phyloP scores from a whole-genome alignment of 2,113 vertebrate species.

The Hyla sarda region DNA sequence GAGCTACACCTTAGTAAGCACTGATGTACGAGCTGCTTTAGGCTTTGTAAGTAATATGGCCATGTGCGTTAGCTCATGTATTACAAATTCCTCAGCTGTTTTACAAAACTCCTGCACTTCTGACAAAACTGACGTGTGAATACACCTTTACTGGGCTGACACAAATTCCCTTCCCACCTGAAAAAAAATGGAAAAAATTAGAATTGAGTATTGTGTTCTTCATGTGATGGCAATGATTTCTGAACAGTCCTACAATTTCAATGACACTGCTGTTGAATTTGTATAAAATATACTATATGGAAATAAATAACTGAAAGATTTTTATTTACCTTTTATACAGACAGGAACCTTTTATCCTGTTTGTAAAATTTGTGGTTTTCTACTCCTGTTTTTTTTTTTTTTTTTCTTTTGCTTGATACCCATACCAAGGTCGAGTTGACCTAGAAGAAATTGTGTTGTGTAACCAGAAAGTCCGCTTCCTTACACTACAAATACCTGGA shows the following conservation, averaged over 20 bases:
- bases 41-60: no score
- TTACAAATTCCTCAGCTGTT: no score
- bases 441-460: not conserved
- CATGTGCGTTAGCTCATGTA: no score
- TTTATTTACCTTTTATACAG: not conserved
- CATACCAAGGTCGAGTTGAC: not conserved
- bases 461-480: conserved; percentile 9
- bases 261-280: not conserved
- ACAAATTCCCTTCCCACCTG: not conserved
- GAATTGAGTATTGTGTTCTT: no score
- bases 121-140: no score
- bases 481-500: conserved; percentile 37
- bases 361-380: not conserved
- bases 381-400: not conserved
- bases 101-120: no score
- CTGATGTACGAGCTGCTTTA: no score
- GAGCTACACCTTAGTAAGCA: no score
- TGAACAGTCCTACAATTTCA: no score
- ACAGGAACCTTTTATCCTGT: not conserved
- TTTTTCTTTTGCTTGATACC: not conserved
- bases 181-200: not conserved
- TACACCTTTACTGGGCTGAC: no score
- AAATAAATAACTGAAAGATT: not conserved
- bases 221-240: no score
- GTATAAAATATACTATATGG: not conserved